These are phyloP conservation scores for Epinotia ramella DNA, from an alignment of 2,888 invertebrate species.

Conservation along the genomic window DNA sequence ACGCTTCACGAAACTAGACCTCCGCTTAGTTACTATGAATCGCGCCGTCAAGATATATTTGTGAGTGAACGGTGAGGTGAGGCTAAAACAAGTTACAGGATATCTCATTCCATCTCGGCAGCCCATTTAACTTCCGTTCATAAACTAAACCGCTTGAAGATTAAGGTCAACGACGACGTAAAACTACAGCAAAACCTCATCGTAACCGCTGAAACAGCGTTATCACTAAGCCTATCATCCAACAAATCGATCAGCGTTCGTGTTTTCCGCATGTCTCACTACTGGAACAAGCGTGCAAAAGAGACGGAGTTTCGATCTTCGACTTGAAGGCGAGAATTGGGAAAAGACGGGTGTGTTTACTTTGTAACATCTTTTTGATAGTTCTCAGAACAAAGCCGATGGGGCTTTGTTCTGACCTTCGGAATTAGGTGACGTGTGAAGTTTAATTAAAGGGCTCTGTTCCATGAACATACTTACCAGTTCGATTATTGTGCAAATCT, in stretches of 20 bases:
- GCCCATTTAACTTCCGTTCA: slow-evolving; percentile 3
- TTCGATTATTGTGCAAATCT: too few species aligned
- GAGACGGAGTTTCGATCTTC: neutral
- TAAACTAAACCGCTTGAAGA: slow-evolving; percentile 16
- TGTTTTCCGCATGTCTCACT: neutral
- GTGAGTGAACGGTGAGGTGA: too few species aligned
- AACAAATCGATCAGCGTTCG: slow-evolving; percentile 19
- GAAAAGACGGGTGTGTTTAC: slow-evolving; percentile 11
- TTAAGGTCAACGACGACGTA: slow-evolving; percentile 17
- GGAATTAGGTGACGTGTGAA: slow-evolving; percentile 15
- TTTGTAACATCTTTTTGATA: slow-evolving; percentile 31
- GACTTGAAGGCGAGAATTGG: neutral
- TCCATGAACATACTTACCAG: too few species aligned
- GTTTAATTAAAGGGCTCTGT: too few species aligned
- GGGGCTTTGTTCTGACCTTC: slow-evolving; percentile 29
- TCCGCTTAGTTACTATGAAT: too few species aligned
- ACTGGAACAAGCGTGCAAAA: neutral
- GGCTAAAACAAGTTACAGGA: too few species aligned
- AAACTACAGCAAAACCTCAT: slow-evolving; percentile 25
- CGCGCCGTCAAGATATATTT: too few species aligned
- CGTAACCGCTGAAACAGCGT: slow-evolving; percentile 21
- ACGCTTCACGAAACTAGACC: too few species aligned
- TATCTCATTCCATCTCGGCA: neutral
- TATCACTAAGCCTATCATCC: slow-evolving; percentile 34
- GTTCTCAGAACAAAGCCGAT: slow-evolving; percentile 4